Evolutionary conservation across 2,888 invertebrate genomes (phyloP).

Genomic region (Papilio gigon): DNA sequence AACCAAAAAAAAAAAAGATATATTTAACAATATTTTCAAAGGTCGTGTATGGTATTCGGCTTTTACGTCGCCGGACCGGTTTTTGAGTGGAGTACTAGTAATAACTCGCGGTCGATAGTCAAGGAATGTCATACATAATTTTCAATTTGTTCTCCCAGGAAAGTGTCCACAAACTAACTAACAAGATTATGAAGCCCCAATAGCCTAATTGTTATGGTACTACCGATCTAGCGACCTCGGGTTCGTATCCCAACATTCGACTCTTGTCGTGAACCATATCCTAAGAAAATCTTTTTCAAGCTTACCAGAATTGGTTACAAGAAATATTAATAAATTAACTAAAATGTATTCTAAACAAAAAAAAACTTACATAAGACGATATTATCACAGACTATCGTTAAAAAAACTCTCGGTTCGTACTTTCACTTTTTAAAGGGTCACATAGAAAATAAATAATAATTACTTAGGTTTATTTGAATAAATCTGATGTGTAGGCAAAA

Average conservation of each 20-base stretch:
- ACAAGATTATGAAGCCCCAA: too few relatives aligned
- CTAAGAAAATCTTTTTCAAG: too few relatives aligned
- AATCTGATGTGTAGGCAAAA: too few relatives aligned
- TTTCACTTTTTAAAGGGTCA: slow-evolving; percentile 37
- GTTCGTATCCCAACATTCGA: too few relatives aligned
- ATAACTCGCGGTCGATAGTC: slow-evolving; percentile 8
- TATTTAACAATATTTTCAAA: not conserved
- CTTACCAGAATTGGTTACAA: too few relatives aligned
- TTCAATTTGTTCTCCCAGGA: slow-evolving; percentile 21
- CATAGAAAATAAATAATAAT: slow-evolving; percentile 7
- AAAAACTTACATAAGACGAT: slow-evolving; percentile 24
- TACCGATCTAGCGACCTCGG: too few relatives aligned
- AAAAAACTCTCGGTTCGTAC: slow-evolving; percentile 29
- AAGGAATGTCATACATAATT: slow-evolving; percentile 30
- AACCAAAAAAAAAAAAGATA: too few relatives aligned
- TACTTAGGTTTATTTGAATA: too few relatives aligned
- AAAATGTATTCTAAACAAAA: too few relatives aligned
- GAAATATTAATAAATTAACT: too few relatives aligned
- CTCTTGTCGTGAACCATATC: too few relatives aligned
- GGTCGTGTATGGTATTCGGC: slow-evolving; percentile 21
- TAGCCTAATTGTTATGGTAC: too few relatives aligned
- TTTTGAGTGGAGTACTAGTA: slow-evolving; percentile 14
- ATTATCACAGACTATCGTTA: slow-evolving; percentile 6
- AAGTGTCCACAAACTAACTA: slow-evolving; percentile 11
- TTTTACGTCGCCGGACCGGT: slow-evolving; percentile 30